These are phyloP conservation scores for Malthinus seriepunctatus DNA, from an alignment of 2,888 invertebrate genomes.

Conservation along the genomic window DNA sequence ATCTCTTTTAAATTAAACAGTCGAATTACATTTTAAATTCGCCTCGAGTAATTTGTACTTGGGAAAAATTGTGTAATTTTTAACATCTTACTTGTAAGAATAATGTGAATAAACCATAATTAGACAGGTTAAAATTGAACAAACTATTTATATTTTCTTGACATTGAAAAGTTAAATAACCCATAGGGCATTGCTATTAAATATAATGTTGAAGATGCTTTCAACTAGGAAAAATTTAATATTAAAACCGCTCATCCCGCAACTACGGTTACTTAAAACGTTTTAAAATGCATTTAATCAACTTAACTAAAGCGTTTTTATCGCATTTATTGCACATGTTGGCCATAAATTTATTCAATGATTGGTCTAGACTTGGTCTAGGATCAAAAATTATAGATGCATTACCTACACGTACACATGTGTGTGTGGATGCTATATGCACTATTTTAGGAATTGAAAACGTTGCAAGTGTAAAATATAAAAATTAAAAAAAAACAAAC, in stretches of 20 bases:
- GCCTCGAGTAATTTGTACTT: neutral
- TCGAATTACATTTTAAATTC: neutral
- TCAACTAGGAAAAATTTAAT: conserved; percentile 5
- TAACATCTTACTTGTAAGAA: neutral
- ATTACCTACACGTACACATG: no score
- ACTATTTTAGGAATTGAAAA: no score
- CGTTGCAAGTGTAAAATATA: no score
- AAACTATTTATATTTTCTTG: conserved; percentile 2
- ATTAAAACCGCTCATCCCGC: neutral
- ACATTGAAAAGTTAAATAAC: conserved; percentile 3
- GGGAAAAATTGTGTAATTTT: neutral
- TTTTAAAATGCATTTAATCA: conserved; percentile 7
- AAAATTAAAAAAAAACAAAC: no score
- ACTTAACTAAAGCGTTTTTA: conserved; percentile 10
- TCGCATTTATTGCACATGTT: conserved; percentile 4
- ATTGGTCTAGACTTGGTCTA: neutral
- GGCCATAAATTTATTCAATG: conserved; percentile 9
- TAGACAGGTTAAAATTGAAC: neutral
- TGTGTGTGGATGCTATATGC: no score
- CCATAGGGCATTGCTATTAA: neutral
- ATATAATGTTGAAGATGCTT: conserved; percentile 5
- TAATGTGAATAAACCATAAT: neutral
- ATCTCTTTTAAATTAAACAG: neutral
- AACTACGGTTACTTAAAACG: conserved; percentile 8
- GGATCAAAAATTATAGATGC: no score